Base-by-base conservation (phyloP, 2,797 vertebrate genomes). In the Novumbra hubbsi region DNA sequence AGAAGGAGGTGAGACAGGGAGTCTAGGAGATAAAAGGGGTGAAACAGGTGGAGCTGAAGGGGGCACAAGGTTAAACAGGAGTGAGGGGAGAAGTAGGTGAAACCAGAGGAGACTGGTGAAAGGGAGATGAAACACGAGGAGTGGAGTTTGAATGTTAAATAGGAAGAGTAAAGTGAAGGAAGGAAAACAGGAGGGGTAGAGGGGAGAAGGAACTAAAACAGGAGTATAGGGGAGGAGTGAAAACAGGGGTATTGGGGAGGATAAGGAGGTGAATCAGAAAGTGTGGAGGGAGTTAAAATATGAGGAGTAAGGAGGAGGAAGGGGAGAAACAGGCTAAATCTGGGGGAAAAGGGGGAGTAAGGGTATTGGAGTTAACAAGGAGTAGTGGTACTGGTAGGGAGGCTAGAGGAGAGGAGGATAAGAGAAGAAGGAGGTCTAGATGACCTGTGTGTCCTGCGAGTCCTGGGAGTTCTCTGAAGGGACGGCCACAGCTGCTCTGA, bases 1-100 rank as follows among this genome's bases (percentile, higher is more conserved):
- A 79, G 86, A 84, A 77, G 82, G 70, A 80, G 84, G 86, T 89
- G 89, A 9, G 68, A 76, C 71, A 79, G 72, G 73, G 69, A 76
- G 82, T 17, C 60, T 27, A 64, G 84, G 79, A 85, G 78, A 83
- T n/a, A n/a, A n/a, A n/a, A 73, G 71, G 68, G 70, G 66, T 30
- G 41, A 14, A 45, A 12, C 9, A 45, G 41, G 41, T 45, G 41
- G 9, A 11, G 5, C 41, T 41, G 9, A 11, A 41, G 41, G 41
- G 41, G 41, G 5, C 5, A 41, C 1, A 41, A 41, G 41, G 34
- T n/a, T n/a, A n/a, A n/a, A n/a, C n/a, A n/a, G n/a, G n/a, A n/a
- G n/a, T n/a, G n/a, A n/a, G n/a, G n/a, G n/a, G n/a, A n/a, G n/a
- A n/a, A n/a, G n/a, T n/a, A 17, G 49, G 16, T 50, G 49, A 50